Percentiles rank a stretch among this genome's conserved stretches.
Evolutionary conservation across 2,113 vertebrate genomes (phyloP).

Genomic region (Mixornis gularis): DNA sequence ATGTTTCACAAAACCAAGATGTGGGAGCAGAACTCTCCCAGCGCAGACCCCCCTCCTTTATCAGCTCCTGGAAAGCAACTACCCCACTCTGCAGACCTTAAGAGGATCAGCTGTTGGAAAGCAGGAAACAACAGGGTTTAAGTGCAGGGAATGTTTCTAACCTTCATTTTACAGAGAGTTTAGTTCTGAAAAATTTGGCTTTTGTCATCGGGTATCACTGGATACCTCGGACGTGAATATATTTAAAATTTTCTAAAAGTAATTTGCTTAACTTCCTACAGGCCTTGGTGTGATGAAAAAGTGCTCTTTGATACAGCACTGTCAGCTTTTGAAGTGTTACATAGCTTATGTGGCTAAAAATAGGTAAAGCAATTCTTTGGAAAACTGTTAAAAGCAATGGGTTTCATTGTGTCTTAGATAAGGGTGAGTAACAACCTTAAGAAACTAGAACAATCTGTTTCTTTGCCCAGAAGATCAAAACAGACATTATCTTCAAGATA

Average conservation of each 20-base stretch:
- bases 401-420: slow-evolving; percentile 55
- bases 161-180: background rate
- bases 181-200: background rate
- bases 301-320: background rate
- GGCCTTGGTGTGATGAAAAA: background rate
- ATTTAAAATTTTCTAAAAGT: background rate
- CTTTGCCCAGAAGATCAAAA: slow-evolving; percentile 47
- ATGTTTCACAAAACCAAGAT: background rate
- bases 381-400: slow-evolving; percentile 32
- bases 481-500: slow-evolving; percentile 41
- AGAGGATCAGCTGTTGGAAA: background rate
- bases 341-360: slow-evolving; percentile 32
- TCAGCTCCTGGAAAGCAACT: background rate
- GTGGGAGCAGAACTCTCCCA: background rate
- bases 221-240: background rate
- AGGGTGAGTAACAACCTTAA: slow-evolving; percentile 56
- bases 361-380: slow-evolving; percentile 46
- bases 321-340: background rate
- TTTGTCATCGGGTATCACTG: background rate
- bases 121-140: background rate
- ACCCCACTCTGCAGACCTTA: background rate
- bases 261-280: background rate
- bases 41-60: no score
- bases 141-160: background rate
- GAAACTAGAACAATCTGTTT: slow-evolving; percentile 40